Percentiles rank a stretch among this genome's conserved stretches.
These are phyloP conservation scores for Scomber japonicus DNA, from an alignment of 2,113 vertebrate species.

Conservation along the genomic window DNA sequence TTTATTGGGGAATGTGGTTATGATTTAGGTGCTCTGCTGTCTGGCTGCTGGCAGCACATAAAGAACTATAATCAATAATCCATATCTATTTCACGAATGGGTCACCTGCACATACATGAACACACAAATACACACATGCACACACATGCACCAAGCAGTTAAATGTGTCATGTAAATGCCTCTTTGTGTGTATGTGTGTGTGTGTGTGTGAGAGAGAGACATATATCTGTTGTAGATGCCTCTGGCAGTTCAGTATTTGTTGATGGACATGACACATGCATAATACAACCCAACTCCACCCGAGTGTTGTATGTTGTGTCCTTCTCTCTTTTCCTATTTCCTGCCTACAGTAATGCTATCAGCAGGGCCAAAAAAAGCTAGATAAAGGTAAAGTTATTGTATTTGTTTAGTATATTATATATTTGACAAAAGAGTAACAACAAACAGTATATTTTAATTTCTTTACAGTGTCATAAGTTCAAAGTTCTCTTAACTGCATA, in stretches of 20 bases:
- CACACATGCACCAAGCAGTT: conserved; percentile 1
- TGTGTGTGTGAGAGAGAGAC: not conserved
- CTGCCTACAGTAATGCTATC: too few relatives aligned
- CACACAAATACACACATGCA: not conserved
- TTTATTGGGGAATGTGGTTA: conserved; percentile 42
- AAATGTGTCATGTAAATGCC: not conserved
- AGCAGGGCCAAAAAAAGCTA: not conserved
- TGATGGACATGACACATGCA: too few relatives aligned
- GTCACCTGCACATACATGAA: conserved; percentile 11
- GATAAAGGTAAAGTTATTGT: not conserved
- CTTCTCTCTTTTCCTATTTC: not conserved
- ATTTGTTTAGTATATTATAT: not conserved
- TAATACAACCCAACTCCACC: not conserved
- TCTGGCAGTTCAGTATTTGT: too few relatives aligned
- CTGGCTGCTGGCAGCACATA: conserved; percentile 65
- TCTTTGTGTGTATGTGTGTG: conserved; percentile 1
- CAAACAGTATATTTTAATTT: conserved; percentile 23
- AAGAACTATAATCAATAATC: conserved; percentile 80
- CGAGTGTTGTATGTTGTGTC: not conserved
- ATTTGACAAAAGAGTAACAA: conserved; percentile 13
- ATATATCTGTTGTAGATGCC: too few relatives aligned
- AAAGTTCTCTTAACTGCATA: conserved; percentile 9
- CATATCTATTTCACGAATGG: conserved; percentile 69
- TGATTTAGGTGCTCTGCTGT: conserved; percentile 66
- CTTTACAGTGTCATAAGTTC: conserved; percentile 15